phyloP scores from a whole-genome alignment of 2,888 invertebrate species.

The Drosophila differens region DNA sequence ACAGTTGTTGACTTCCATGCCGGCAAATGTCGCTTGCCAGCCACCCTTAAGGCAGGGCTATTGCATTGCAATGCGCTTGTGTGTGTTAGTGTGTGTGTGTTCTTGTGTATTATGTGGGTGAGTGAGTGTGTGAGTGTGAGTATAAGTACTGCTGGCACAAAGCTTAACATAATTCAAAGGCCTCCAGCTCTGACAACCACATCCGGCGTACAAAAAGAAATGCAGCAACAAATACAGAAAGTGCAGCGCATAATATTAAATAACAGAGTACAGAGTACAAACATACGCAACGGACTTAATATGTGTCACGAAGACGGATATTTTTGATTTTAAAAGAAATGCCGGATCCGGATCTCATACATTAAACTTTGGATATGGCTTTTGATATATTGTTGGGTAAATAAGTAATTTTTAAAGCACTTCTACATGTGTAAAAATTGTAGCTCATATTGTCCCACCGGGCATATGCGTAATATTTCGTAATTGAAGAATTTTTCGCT shows the following conservation, averaged over 20 bases:
- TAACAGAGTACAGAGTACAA: neutral
- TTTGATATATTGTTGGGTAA: slow-evolving; percentile 6
- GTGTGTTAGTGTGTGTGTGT: slow-evolving; percentile 10
- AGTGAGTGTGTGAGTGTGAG: slow-evolving; percentile 23
- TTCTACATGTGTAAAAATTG: neutral
- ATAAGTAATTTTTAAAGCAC: slow-evolving; percentile 4
- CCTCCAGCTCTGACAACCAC: slow-evolving; percentile 39
- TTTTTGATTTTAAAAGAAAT: slow-evolving; percentile 21
- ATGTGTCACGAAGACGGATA: slow-evolving; percentile 43
- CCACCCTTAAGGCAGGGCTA: slow-evolving; percentile 51
- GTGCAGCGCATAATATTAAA: slow-evolving; percentile 20
- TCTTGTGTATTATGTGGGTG: slow-evolving; percentile 13
- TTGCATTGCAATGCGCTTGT: slow-evolving; percentile 16
- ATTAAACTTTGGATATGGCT: neutral
- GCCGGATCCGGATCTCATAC: neutral
- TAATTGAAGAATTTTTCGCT: slow-evolving; percentile 5
- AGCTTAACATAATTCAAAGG: slow-evolving; percentile 75
- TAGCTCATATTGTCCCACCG: neutral
- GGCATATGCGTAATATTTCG: slow-evolving; percentile 22
- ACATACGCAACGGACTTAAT: slow-evolving; percentile 5
- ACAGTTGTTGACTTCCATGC: slow-evolving; percentile 80
- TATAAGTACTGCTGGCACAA: slow-evolving; percentile 66
- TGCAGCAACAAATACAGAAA: slow-evolving; percentile 33
- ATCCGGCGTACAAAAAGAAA: slow-evolving; percentile 25
- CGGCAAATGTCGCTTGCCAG: slow-evolving; percentile 76